Evolutionary conservation across 2,797 vertebrate species (phyloP), one percentile per base, ranked within the genome.

Genomic region (Heliangelus exortis): DNA sequence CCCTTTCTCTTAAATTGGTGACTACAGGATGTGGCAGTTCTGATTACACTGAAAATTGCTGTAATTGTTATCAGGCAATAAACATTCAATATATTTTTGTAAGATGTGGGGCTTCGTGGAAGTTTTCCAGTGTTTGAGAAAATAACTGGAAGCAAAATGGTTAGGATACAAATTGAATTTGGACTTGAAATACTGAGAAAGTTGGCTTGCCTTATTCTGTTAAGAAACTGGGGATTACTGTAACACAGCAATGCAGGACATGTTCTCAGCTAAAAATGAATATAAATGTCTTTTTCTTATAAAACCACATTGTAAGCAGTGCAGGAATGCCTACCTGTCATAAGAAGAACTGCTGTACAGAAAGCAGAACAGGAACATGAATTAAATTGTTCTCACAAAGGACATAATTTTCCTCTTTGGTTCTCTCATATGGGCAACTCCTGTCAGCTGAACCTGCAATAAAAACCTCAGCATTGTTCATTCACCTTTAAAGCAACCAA

Each of bases 301-400:
- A 83, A 79, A 95, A 92, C 36, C 76, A 77, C 47, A 67, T 47
- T 93, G 76, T 78, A 89, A 66, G 54, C 79, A 54, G 58, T 91
- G 71, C 73, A 94, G 96, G 96, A 95, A 88, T 90, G 89, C 67
- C 72, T 89, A 89, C 74, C 84, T 96, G 94, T 95, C 96, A 97
- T 87, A 94, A 81, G 81, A 78, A 31, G 34, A 88, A 83, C 95
- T 91, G 75, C 80, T 95, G 85, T 94, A 93, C 96, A 96, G 95
- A 97, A 97, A 97, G 91, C 96, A 97, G 97, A 97, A 48, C 95
- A 66, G 50, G 93, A 87, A 90, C 88, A 78, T 83, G 93, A 92
- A 89, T 92, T 81, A 78, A 93, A 90, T 87, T 87, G 72, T 96
- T 96, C 96, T 88, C 88, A 62, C 80, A 83, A 89, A 95, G 80